Base-by-base conservation (phyloP, 1,140 invertebrate species). In the Drosophila varians region DNA sequence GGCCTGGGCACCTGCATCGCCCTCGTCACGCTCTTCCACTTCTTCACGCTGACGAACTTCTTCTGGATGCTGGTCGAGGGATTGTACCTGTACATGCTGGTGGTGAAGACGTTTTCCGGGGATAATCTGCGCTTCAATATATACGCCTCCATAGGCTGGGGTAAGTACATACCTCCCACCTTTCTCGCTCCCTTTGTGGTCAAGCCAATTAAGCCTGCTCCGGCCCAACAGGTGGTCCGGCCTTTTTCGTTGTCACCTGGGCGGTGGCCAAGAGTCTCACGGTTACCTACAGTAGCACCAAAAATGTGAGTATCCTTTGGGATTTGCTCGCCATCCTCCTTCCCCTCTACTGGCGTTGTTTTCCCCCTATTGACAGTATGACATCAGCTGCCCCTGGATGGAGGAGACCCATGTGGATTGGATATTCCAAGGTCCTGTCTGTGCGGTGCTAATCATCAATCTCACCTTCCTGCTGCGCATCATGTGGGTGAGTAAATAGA, bases 61-160 rank as follows among this genome's bases (percentile, higher is more conserved):
- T 99, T 98, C 92, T 99, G 98, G 98, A 99, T 99, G 98, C 96
- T 99, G 88, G 96, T 99, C 1, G 98, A 99, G 95, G 98, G 97
- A 23, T 92, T 99, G 2, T 99, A 98, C 91, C 92, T 99, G 11
- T 98, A 98, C 91, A 96, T 98, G 92, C 92, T 99, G 61, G 97
- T 99, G 25, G 97, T 98, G 16, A 96, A 97, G 92, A 97, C 97
- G 1, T 97, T 98, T 76, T 96, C 96, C 0, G 95, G 96, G 31
- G 96, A 98, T 86, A 97, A 97, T 82, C 96, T 99, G 72, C 96
- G 96, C 88, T 93, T 98, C 12, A 94, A 95, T 91, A 94, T 96
- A n/a, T 98, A 98, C 89, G 93, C 95, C 7, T 92, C 95, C 16
- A 96, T 99, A 43, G 98, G 98, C 49, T 99, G 98, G 97, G 96